phyloP scores from a whole-genome alignment of 1,140 invertebrate species.

The Araneus ventricosus region DNA sequence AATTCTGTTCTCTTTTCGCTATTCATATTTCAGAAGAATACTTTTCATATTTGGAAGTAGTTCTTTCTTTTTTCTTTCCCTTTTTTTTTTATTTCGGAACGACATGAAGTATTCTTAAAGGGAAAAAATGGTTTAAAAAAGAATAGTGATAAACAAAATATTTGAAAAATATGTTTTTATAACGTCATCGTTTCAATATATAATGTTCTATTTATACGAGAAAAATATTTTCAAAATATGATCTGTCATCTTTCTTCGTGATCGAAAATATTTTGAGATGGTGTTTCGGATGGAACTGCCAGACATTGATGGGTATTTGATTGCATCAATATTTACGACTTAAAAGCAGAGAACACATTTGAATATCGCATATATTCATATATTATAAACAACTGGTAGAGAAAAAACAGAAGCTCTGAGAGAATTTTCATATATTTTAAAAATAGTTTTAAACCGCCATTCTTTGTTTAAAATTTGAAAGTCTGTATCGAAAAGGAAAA shows the following conservation, averaged over 20 bases:
- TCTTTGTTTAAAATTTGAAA: too few relatives aligned
- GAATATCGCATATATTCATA: not conserved
- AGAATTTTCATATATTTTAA: too few relatives aligned
- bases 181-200: not conserved
- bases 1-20: conserved; percentile 12
- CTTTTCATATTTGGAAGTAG: conserved; percentile 6
- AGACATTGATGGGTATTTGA: not conserved
- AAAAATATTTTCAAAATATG: not conserved
- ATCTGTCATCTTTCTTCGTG: not conserved
- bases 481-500: too few relatives aligned
- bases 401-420: too few relatives aligned
- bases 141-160: not conserved
- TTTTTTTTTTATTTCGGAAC: not conserved
- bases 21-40: not conserved
- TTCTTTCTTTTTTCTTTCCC: too few relatives aligned
- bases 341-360: not conserved
- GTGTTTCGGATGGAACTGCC: not conserved
- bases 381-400: too few relatives aligned
- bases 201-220: not conserved
- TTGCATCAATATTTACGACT: not conserved
- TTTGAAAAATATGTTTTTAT: not conserved
- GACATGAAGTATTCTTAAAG: not conserved
- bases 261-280: not conserved
- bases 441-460: too few relatives aligned
- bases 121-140: not conserved